Percentiles rank a stretch among this genome's conserved stretches.
Evolutionary conservation across 2,113 vertebrate species (phyloP).

Genomic region (Catharus fuscescens): DNA sequence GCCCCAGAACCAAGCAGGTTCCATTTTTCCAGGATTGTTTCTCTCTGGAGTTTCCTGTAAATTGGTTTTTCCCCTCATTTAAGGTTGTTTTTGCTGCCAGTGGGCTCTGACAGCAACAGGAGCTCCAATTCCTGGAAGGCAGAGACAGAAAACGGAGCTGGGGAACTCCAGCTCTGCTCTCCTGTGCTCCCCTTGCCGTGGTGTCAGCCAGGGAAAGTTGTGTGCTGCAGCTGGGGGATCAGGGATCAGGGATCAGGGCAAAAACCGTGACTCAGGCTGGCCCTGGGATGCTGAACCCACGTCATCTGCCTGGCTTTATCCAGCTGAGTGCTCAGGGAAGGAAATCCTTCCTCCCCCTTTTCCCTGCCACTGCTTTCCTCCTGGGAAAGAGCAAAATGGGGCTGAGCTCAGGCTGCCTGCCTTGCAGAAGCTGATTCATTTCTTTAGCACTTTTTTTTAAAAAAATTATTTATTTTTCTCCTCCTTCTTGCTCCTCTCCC

Average conservation of each 20-base stretch:
- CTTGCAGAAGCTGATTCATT: slow-evolving; percentile 40
- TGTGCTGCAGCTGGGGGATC: neutral
- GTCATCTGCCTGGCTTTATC: neutral
- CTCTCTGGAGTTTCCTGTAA: neutral
- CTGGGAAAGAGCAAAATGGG: slow-evolving; percentile 39
- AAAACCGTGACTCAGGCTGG: neutral
- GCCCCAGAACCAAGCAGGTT: neutral
- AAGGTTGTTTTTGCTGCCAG: neutral
- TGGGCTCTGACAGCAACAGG: fast-evolving
- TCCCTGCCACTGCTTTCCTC: slow-evolving; percentile 19
- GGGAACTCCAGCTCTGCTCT: neutral
- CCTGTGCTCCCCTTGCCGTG: neutral
- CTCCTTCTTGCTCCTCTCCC: neutral
- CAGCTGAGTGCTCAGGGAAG: neutral
- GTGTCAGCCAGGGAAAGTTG: neutral
- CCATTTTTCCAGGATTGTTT: neutral
- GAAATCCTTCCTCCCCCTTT: slow-evolving; percentile 52
- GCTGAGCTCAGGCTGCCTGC: slow-evolving; percentile 47
- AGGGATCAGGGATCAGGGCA: neutral
- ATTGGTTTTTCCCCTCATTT: fast-evolving
- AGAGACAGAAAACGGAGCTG: neutral
- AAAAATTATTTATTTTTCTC: too few species aligned
- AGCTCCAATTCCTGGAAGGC: neutral
- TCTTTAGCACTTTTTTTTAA: neutral
- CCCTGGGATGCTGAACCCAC: neutral